These are phyloP conservation scores for Dolichomitus sp. DNA, from an alignment of 2,888 invertebrate genomes.

Conservation along the genomic window DNA sequence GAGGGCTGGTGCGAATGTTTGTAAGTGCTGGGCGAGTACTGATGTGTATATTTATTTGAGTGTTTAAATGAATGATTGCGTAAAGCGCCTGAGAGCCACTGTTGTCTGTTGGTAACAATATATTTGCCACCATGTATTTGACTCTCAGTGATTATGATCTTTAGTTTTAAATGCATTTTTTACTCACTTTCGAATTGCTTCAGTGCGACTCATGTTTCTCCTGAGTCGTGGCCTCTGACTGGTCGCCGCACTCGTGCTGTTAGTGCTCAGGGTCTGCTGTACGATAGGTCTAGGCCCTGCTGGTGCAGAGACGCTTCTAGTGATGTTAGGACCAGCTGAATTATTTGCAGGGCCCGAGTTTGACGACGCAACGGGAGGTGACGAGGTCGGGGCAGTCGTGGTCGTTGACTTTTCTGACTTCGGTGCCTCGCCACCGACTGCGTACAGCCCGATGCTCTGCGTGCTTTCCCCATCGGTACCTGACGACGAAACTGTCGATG, in stretches of 20 bases:
- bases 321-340: constrained; percentile 84
- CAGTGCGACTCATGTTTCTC: constrained; percentile 86
- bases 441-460: constrained; percentile 80
- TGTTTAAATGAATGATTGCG: no score
- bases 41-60: no score
- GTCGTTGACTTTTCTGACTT: constrained; percentile 73
- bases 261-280: constrained; percentile 77
- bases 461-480: constrained; percentile 78
- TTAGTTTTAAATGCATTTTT: not conserved
- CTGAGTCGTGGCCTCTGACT: constrained; percentile 86
- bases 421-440: constrained; percentile 76
- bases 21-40: no score
- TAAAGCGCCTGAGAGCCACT: no score
- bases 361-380: constrained; percentile 70
- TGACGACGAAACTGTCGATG: constrained; percentile 81
- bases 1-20: no score
- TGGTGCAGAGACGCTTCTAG: constrained; percentile 81
- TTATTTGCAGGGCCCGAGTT: constrained; percentile 66
- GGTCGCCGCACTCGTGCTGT: constrained; percentile 84
- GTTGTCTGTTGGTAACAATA: no score
- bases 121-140: not conserved
- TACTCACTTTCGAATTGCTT: constrained; percentile 85
- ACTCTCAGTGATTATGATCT: not conserved
- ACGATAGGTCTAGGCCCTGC: constrained; percentile 80
- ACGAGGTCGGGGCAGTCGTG: constrained; percentile 70